Evolutionary conservation across 1,140 invertebrate genomes (phyloP).

Genomic region (Sminthurides bifidus): DNA sequence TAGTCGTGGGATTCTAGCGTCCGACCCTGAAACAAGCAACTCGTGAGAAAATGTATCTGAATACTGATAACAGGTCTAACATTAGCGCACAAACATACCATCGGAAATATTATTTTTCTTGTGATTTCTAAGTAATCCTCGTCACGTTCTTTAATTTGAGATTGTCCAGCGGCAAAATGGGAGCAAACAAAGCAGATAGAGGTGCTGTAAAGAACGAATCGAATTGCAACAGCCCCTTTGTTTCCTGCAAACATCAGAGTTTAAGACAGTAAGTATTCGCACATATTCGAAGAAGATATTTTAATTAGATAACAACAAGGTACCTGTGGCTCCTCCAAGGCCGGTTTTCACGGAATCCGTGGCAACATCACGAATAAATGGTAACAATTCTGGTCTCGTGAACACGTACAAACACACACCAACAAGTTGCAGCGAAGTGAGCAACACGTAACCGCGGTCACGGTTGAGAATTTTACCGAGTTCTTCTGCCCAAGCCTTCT

Average conservation of each 20-base stretch:
- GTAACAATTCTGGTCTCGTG: slow-evolving; percentile 71
- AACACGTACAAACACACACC: slow-evolving; percentile 96
- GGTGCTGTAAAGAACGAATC: slow-evolving; percentile 80
- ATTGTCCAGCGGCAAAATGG: slow-evolving; percentile 97
- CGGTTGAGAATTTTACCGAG: slow-evolving; percentile 81
- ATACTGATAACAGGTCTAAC: background rate
- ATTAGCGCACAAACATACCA: slow-evolving; percentile 45
- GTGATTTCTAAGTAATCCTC: slow-evolving; percentile 93
- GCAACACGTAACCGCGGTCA: slow-evolving; percentile 76
- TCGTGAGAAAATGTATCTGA: background rate
- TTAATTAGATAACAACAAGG: slow-evolving; percentile 3
- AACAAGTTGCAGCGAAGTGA: slow-evolving; percentile 93
- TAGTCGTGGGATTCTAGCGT: slow-evolving; percentile 92
- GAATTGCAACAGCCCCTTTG: slow-evolving; percentile 92
- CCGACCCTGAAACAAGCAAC: slow-evolving; percentile 46
- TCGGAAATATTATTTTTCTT: slow-evolving; percentile 82
- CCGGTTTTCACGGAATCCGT: slow-evolving; percentile 95
- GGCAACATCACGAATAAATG: slow-evolving; percentile 80
- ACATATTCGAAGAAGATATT: background rate
- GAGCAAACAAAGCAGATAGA: slow-evolving; percentile 96
- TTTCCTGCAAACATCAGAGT: slow-evolving; percentile 47
- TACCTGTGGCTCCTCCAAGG: slow-evolving; percentile 78
- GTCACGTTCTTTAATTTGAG: slow-evolving; percentile 88
- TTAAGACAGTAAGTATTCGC: background rate
- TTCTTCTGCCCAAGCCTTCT: slow-evolving; percentile 89